Evolutionary conservation across 2,888 invertebrate genomes (phyloP), one percentile per base, ranked within the genome.

Genomic region (Eristalis tenax): DNA sequence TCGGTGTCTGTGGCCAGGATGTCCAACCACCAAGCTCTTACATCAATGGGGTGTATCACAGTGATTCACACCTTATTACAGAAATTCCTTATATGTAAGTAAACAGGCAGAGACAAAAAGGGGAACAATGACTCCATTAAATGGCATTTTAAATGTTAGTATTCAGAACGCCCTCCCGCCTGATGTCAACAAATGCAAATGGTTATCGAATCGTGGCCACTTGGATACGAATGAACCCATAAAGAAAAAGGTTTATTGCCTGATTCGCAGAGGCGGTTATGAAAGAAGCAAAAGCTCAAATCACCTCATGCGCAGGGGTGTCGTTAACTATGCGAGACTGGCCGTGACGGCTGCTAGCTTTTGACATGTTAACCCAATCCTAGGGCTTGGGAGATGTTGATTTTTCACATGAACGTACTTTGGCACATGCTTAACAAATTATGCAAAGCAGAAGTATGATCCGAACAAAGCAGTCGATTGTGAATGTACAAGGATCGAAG

Each of bases 71-170:
- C 73, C 76, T 81, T 74, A 65, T 50, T 77, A 81, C 57, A 69
- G 66, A 76, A 28, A 57, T 83, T 73, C 78, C 68, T 50, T 69
- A 26, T 26, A 50, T 57, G 56, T 23, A 32, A 23, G 64, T 23
- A 35, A 23, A 5, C 15, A 59, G 1, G 22, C 23, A 10, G 32
- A 32, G 40, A 70, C 35, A 35, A 56, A 38, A 74, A 75, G n/a
- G 80, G 38, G 76, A 81, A 77, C 81, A 85, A 85, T 85, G 76
- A 73, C 73, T 56, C 64, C 64, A 68, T 65, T 68, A 43, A 64
- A 32, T 50, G 18, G 50, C 50, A 13, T 18, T 57, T 38, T 59
- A 59, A 23, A 59, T 50, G 61, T 70, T 23, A 23, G 50, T 66
- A 84, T 71, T 75, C 68, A 38, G 22, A 69, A 74, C 69, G 57